Percentiles rank a stretch among this genome's conserved stretches.
phyloP scores from a whole-genome alignment of 2,888 invertebrate species.

The Gibbula magus region DNA sequence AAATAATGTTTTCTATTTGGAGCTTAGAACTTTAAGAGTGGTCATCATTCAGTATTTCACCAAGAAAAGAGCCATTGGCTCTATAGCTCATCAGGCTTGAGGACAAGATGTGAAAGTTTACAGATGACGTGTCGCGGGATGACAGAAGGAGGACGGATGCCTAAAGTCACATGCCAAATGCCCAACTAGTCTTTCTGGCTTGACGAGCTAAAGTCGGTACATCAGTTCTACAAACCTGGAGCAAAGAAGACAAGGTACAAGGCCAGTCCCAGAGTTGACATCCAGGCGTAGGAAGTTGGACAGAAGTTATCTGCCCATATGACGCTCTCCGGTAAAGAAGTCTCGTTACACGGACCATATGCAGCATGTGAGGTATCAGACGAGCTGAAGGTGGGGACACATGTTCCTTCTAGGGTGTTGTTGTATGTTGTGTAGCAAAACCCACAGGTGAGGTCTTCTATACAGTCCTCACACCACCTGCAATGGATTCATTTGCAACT shows the following conservation, averaged over 20 bases:
- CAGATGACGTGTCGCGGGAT: too few relatives aligned
- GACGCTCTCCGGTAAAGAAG: constrained; percentile 36
- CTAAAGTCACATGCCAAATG: too few relatives aligned
- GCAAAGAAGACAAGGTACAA: constrained; percentile 77
- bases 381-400: constrained; percentile 57
- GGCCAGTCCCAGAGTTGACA: constrained; percentile 75
- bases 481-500: too few relatives aligned
- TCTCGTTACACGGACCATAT: constrained; percentile 59
- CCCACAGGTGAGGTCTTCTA: constrained; percentile 75
- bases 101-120: too few relatives aligned
- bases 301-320: constrained; percentile 76
- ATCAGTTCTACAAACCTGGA: constrained; percentile 65
- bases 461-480: constrained; percentile 76
- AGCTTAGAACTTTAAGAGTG: too few relatives aligned
- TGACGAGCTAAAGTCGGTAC: neutral
- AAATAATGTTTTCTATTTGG: too few relatives aligned
- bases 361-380: constrained; percentile 47
- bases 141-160: too few relatives aligned
- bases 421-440: constrained; percentile 73
- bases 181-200: too few relatives aligned
- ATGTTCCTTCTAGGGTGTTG: constrained; percentile 69
- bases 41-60: too few relatives aligned
- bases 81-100: too few relatives aligned
- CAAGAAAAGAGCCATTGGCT: too few relatives aligned
- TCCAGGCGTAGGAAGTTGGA: constrained; percentile 75